phyloP scores from a whole-genome alignment of 1,140 invertebrate species.

The Scaptomyza montana region DNA sequence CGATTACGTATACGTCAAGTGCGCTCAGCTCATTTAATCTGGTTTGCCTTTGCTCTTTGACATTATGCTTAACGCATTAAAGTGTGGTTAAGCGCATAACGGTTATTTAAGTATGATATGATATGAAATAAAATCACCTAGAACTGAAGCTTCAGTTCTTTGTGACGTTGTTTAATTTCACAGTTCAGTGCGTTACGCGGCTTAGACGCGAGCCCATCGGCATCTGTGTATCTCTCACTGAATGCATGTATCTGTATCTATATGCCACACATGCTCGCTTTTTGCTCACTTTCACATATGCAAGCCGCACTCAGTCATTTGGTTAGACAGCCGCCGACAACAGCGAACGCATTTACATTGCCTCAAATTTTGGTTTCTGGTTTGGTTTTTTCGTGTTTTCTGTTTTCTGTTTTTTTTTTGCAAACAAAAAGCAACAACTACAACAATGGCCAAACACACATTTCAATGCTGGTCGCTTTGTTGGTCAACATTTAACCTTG shows the following conservation, averaged over 20 bases:
- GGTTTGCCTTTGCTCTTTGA: not conserved
- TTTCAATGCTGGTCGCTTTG: constrained; percentile 46
- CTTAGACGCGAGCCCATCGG: constrained; percentile 70
- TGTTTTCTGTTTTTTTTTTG: constrained; percentile 20
- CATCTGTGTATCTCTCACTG: constrained; percentile 36
- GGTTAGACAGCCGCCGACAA: constrained; percentile 21
- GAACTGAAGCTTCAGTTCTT: not conserved
- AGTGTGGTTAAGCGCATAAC: constrained; percentile 1
- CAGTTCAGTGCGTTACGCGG: constrained; percentile 72
- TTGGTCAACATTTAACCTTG: constrained; percentile 72
- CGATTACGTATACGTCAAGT: constrained; percentile 57
- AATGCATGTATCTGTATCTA: no score
- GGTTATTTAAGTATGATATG: not conserved
- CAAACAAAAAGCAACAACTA: constrained; percentile 53
- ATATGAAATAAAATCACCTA: no score
- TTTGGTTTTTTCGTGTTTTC: constrained; percentile 10
- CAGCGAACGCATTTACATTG: constrained; percentile 15
- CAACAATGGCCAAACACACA: no score
- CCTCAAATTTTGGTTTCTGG: constrained; percentile 16
- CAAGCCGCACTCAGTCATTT: constrained; percentile 45
- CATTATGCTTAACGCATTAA: constrained; percentile 3
- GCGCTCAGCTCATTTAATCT: constrained; percentile 45
- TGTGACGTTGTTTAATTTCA: constrained; percentile 73
- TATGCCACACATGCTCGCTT: not conserved
- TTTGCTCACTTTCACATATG: constrained; percentile 48